phyloP scores from a whole-genome alignment of 1,140 invertebrate species.

The Bombus vancouverensis region DNA sequence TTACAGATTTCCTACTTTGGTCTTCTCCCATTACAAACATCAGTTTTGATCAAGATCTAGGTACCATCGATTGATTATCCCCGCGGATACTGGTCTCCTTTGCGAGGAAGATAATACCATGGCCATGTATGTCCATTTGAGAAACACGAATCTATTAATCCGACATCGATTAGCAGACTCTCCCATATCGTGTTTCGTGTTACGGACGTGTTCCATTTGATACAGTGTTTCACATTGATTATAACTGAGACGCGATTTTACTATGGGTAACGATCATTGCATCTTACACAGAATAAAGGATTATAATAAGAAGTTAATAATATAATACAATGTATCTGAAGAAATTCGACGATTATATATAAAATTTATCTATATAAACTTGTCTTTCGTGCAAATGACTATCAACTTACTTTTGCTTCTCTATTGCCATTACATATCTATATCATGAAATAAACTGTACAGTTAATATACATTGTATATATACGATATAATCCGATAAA shows the following conservation, averaged over 20 bases:
- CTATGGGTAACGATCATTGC: background rate
- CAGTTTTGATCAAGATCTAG: background rate
- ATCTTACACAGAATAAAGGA: no score
- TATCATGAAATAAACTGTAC: no score
- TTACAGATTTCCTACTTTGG: conserved; percentile 6
- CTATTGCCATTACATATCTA: no score
- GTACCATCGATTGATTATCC: conserved; percentile 23
- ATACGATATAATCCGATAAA: no score
- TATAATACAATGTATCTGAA: no score
- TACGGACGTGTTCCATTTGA: conserved; percentile 15
- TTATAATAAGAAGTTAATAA: no score
- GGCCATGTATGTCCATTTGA: conserved; percentile 50
- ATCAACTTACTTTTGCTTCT: no score
- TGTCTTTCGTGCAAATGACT: no score
- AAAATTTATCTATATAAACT: no score
- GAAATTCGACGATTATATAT: no score
- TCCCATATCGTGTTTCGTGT: conserved; percentile 42
- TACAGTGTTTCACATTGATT: background rate
- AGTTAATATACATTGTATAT: no score
- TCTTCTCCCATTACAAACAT: conserved; percentile 17
- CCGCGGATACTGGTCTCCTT: conserved; percentile 43
- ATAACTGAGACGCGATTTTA: background rate
- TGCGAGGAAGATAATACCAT: conserved; percentile 46
- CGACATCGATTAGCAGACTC: conserved; percentile 50
- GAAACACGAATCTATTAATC: conserved; percentile 63